A percentile compares a stretch with the other conserved stretches of the same genome.
Conservation (phyloP, 2,888 invertebrate genomes). For the Caenorhabditis sulstoni region DNA sequence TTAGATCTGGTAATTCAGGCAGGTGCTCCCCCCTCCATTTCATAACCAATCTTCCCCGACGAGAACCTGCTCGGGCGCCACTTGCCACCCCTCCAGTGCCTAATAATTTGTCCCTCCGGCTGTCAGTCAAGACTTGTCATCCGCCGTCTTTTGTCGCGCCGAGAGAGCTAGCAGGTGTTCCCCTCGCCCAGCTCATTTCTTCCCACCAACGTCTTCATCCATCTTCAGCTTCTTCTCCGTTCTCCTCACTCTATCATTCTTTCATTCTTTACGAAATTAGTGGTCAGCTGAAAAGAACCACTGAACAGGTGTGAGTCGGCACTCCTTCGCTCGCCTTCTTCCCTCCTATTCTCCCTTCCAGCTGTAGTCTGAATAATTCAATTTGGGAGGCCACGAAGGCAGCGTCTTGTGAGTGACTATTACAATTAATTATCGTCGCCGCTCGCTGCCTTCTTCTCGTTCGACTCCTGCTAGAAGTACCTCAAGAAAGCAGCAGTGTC, state of each 20-base stretch:
- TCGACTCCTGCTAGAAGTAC: not conserved
- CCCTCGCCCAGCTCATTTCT: not conserved
- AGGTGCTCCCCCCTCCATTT: slow-evolving; percentile 18
- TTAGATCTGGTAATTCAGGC: slow-evolving; percentile 20
- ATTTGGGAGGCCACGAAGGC: not conserved
- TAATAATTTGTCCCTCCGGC: slow-evolving; percentile 35
- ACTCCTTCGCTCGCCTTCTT: not conserved
- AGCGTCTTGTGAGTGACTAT: not conserved
- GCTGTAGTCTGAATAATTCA: slow-evolving; percentile 8
- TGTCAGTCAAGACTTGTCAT: slow-evolving; percentile 26
- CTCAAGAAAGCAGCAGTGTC: not conserved
- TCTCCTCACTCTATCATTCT: not conserved
- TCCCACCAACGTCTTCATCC: not conserved
- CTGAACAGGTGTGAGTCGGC: not conserved
- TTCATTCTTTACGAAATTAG: not conserved
- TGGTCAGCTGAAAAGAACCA: too few relatives aligned
- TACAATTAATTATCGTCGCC: slow-evolving; percentile 35
- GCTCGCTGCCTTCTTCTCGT: not conserved
- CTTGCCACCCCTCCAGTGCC: slow-evolving; percentile 8
- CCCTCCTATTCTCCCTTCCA: not conserved
- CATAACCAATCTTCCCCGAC: not conserved
- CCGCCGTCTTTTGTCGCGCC: not conserved
- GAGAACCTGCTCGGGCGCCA: slow-evolving; percentile 15
- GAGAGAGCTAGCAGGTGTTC: slow-evolving; percentile 5
- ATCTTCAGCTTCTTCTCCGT: not conserved